Evolutionary conservation across 37 sponge, comb jelly and placozoan genomes (phyloP).

Genomic region (Haliclona indistincta): DNA sequence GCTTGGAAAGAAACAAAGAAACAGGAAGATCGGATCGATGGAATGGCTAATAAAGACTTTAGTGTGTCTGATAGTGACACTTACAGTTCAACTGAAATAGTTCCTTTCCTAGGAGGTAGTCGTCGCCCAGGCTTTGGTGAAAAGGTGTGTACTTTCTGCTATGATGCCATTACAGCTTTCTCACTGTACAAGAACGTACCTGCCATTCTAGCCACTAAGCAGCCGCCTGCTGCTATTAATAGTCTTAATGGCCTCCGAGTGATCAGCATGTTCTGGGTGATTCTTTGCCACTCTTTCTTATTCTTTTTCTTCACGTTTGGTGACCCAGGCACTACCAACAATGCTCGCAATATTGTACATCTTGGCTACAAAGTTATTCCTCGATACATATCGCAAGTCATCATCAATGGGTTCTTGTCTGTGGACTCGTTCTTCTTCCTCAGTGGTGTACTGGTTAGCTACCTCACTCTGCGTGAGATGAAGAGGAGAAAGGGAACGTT

Average conservation of each 20-base stretch:
- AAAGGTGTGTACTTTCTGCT: background rate
- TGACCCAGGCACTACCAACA: too few species aligned
- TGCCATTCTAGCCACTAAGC: slow-evolving; percentile 51
- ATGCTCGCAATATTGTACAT: background rate
- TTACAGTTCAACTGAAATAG: too few species aligned
- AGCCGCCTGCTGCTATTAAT: slow-evolving; percentile 59
- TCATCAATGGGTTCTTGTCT: slow-evolving; percentile 62
- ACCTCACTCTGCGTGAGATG: slow-evolving; percentile 66
- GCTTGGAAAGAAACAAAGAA: too few species aligned
- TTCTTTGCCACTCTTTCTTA: slow-evolving; percentile 54
- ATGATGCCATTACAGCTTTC: slow-evolving; percentile 31
- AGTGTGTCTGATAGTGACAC: too few species aligned
- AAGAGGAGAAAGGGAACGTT: slow-evolving; percentile 37
- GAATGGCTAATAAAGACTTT: too few species aligned
- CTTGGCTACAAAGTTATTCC: background rate
- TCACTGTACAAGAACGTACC: slow-evolving; percentile 60
- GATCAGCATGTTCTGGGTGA: slow-evolving; percentile 85
- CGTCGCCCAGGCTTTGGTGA: too few species aligned
- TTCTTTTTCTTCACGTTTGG: background rate
- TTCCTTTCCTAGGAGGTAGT: too few species aligned
- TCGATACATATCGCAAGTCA: slow-evolving; percentile 49
- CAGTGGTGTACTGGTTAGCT: slow-evolving; percentile 67
- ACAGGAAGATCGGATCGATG: too few species aligned
- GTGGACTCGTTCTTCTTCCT: slow-evolving; percentile 80
- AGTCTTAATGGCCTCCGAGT: slow-evolving; percentile 82